phyloP scores from a whole-genome alignment of 2,888 invertebrate species.

The Pogonocherus hispidulus region DNA sequence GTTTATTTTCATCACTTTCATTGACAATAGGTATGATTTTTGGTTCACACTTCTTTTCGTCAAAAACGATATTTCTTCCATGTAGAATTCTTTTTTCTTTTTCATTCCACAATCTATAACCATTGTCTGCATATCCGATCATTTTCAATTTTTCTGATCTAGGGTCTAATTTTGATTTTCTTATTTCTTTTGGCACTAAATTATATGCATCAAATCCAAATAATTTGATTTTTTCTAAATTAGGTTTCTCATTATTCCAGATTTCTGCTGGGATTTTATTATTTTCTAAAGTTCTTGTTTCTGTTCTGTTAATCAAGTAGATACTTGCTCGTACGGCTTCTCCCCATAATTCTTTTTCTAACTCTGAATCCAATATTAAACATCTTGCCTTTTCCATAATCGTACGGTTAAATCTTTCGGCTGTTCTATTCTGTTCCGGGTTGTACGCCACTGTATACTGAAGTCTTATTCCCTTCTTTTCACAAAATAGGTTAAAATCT shows the following conservation, averaged over 20 bases:
- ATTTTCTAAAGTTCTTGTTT: neutral
- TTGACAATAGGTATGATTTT: neutral
- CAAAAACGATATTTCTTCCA: conserved; percentile 43
- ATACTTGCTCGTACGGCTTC: conserved; percentile 37
- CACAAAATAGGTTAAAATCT: conserved; percentile 42
- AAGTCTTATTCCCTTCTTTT: conserved; percentile 39
- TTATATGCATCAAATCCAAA: conserved; percentile 57
- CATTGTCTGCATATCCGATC: conserved; percentile 44
- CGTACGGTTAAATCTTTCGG: conserved; percentile 41
- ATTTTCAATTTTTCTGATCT: conserved; percentile 50
- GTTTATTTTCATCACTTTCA: neutral
- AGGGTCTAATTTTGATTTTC: conserved; percentile 51
- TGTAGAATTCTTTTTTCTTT: conserved; percentile 31
- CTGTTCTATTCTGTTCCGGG: conserved; percentile 44
- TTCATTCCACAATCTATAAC: conserved; percentile 33
- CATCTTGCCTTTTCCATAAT: conserved; percentile 46
- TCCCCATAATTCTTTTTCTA: conserved; percentile 42
- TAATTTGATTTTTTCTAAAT: conserved; percentile 53
- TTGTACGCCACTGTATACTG: conserved; percentile 41
- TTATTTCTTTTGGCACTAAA: conserved; percentile 46
- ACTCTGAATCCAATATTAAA: conserved; percentile 42
- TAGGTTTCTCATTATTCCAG: conserved; percentile 45
- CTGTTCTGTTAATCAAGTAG: conserved; percentile 25
- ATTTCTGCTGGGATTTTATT: neutral
- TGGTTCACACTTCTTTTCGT: conserved; percentile 28